phyloP scores from a whole-genome alignment of 2,797 vertebrate species.

The Galagoides demidoff region DNA sequence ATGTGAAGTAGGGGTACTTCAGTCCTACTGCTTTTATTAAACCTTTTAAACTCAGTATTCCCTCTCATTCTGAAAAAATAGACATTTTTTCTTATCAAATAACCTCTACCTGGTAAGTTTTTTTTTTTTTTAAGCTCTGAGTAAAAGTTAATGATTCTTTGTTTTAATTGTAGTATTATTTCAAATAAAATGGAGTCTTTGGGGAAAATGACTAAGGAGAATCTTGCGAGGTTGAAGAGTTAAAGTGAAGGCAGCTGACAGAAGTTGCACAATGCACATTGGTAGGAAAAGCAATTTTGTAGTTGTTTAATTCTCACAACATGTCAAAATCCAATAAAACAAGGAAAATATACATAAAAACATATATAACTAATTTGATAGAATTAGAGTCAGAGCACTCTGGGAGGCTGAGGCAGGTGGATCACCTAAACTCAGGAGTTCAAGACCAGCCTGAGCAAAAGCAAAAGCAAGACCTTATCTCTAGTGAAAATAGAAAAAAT shows the following conservation, averaged over 20 bases:
- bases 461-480: too few relatives aligned
- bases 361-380: neutral
- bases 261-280: neutral
- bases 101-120: neutral
- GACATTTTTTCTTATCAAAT: slow-evolving; percentile 4
- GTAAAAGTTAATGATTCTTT: neutral
- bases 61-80: slow-evolving; percentile 9
- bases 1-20: neutral
- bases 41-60: neutral
- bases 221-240: neutral
- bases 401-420: too few relatives aligned
- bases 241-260: neutral
- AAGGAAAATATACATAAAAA: neutral
- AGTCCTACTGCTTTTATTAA: slow-evolving; percentile 6
- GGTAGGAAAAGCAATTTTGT: neutral
- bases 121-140: slow-evolving; percentile 9
- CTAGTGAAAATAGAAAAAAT: too few relatives aligned
- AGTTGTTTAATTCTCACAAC: neutral
- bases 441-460: too few relatives aligned
- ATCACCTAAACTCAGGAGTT: too few relatives aligned
- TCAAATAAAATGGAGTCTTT: slow-evolving; percentile 49
- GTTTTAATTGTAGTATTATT: slow-evolving; percentile 27
- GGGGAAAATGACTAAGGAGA: neutral
- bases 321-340: neutral
- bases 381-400: neutral